Evolutionary conservation across 1,140 invertebrate species (phyloP), one percentile per base, ranked within the genome.

Genomic region (Bombus balteatus): DNA sequence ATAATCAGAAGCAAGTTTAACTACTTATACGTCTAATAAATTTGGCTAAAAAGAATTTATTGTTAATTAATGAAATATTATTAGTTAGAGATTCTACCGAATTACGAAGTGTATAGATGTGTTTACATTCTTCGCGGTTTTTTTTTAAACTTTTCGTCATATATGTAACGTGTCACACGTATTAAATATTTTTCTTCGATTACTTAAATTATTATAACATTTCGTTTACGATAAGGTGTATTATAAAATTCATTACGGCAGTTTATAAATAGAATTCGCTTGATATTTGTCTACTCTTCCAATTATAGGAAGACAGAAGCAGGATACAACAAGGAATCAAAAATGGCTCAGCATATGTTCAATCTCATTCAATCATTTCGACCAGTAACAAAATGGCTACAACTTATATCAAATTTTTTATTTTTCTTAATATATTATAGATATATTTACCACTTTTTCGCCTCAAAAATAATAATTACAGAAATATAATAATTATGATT

Each of bases 111-210:
- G 22, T 72, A 83, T 43, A 9, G 59, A 37, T 8, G 22, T 41
- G 66, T 84, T 71, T 34, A 32, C 5, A 78, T 71, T 84, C 41
- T 80, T 80, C 83, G 76, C 83, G 83, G 76, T 28, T 32, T 80
- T 62, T 72, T 80, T 85, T 78, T 12, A 28, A 76, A 57, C 4
- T 53, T n/a, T 34, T 32, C 25, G 57, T 28, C 25, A 25, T 32
- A 9, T 34, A 28, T 25, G 13, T 39, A 62, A 62, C 34, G 3
- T 34, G 3, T 65, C 41, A 32, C 34, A 53, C n/a, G 2, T 34
- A 25, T 41, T 59, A 75, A 32, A 76, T 34, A 15, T n/a, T 59
- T 53, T 59, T 8, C 1, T 53, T 75, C 72, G 1, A 6, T 43
- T 43, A 47, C 22, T 28, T 15, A 73, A 28, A 41, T 41, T 10